Base-by-base conservation (phyloP, 2,797 vertebrate species). In the Merluccius polli region DNA sequence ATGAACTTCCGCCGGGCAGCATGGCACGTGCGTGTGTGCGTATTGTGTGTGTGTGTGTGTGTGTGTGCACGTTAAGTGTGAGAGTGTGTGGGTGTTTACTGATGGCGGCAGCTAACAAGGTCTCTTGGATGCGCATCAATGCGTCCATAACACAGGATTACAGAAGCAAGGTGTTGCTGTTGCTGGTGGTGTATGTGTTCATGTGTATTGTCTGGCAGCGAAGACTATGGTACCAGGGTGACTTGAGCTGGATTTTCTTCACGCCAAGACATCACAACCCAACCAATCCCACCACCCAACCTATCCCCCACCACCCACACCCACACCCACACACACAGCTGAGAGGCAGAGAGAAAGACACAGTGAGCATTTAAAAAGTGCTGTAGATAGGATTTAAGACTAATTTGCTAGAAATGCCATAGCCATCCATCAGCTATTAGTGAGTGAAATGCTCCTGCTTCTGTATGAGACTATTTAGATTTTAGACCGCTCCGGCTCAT, bases 321-420 rank as follows among this genome's bases (percentile, higher is more conserved):
- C 38, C 38, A 41, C 38, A 41, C 38, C 4, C 38, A 41, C 6
- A 41, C 38, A 52, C 44, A 21, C 44, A 52, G 48, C 48, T 69
- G 80, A 77, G 29, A 69, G 73, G 59, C 38, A 71, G 30, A 15
- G 27, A 76, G 73, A 75, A 73, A 76, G 71, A 87, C 80, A n/a
- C n/a, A 74, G 75, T 70, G 52, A 73, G 72, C 71, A 72, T 79
- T 77, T 71, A 38, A 76, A 63, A 24, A 63, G 52, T 21, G 48
- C 1, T 52, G 5, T 52, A n/a, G 48, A 5, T 21, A 52, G 1
- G 48, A 52, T n/a, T 52, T 52, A 52, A n/a, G 18, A 48, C 21
- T n/a, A 18, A 63, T 63, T 27, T 63, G 52, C 12, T 24, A 52
- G 52, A 24, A 63, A 24, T 10, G 52, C n/a, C 5, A 63, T 24